phyloP scores from a whole-genome alignment of 2,797 vertebrate species.

The Meriones psammophilus region DNA sequence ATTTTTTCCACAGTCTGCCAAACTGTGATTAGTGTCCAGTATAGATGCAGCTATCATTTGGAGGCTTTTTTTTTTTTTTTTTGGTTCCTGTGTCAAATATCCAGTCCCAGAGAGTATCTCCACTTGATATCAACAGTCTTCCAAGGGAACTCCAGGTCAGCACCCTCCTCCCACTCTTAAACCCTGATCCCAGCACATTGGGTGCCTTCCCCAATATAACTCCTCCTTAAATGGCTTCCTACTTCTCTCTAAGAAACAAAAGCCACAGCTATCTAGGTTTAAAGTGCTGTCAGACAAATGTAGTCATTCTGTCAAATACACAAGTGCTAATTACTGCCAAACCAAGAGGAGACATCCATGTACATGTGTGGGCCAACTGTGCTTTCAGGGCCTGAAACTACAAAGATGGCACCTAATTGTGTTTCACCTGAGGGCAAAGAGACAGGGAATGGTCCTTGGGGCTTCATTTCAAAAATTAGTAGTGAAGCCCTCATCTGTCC shows the following conservation, averaged over 20 bases:
- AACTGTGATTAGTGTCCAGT: not conserved
- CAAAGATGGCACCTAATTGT: no score
- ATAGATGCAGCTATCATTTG: no score
- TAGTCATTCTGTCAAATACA: not conserved
- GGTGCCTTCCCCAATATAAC: not conserved
- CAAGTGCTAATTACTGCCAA: not conserved
- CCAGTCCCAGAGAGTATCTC: not conserved
- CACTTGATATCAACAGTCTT: not conserved
- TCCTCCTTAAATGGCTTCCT: not conserved
- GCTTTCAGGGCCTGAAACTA: not conserved
- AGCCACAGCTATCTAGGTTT: no score
- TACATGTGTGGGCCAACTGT: not conserved
- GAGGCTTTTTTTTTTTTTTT: no score
- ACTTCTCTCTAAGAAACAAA: not conserved
- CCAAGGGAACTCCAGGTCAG: not conserved
- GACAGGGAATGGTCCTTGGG: not conserved
- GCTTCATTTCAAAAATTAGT: not conserved
- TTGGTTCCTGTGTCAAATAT: not conserved
- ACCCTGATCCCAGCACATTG: no score
- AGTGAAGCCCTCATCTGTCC: not conserved
- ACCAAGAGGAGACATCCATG: not conserved
- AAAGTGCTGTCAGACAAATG: not conserved
- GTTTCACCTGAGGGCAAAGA: not conserved
- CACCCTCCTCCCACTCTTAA: no score
- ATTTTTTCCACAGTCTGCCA: not conserved